These are phyloP conservation scores for Salvelinus namaycush DNA, from an alignment of 2,113 vertebrate species.

Conservation along the genomic window DNA sequence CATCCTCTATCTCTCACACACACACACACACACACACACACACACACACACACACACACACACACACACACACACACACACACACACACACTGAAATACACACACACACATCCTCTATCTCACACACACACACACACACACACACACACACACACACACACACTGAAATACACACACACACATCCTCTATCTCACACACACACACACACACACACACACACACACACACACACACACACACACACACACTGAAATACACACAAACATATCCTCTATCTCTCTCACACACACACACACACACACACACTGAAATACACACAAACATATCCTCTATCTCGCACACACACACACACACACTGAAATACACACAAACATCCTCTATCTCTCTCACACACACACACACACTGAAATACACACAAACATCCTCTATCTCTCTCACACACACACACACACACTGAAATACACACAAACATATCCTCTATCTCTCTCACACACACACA, in stretches of 20 bases:
- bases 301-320: too few species aligned
- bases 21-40: not conserved
- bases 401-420: too few species aligned
- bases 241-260: not conserved
- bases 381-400: too few species aligned
- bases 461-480: slow-evolving; percentile 3
- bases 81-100: not conserved
- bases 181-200: too few species aligned
- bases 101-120: not conserved
- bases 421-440: too few species aligned
- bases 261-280: too few species aligned
- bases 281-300: not conserved
- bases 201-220: not conserved
- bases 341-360: too few species aligned
- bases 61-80: not conserved
- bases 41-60: not conserved
- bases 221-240: not conserved
- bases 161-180: not conserved
- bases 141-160: not conserved
- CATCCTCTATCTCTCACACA: too few species aligned
- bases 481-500: not conserved
- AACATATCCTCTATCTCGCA: too few species aligned
- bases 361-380: too few species aligned
- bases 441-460: too few species aligned
- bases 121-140: not conserved